Base-by-base conservation (phyloP, 2,888 invertebrate species). In the Euplagia quadripunctaria region DNA sequence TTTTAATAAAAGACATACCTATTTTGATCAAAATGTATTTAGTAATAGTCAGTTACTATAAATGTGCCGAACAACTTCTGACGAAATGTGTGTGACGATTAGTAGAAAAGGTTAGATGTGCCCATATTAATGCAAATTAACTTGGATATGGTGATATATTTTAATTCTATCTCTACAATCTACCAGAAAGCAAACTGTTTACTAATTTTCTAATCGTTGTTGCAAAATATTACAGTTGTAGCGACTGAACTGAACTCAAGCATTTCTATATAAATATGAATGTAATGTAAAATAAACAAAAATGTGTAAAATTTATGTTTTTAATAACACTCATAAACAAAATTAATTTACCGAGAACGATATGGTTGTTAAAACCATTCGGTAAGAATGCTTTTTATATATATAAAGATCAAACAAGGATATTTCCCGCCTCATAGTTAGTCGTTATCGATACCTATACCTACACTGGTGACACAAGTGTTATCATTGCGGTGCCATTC, bases 41-140 rank as follows among this genome's bases (percentile, higher is more conserved):
- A 16, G 61, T 61, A 61, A 31, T 61, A 31, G 61, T 14, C 61
- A 6, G 14, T 31, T 31, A 31, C 31, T 31, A 66, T 51, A 51
- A 41, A 58, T 49, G 42, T 41, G 49, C 65, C 49, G 41, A 67
- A 67, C 65, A 58, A 71, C 61, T 61, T 66, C 58, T 64, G 71
- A 31, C 68, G 68, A 71, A 66, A 71, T 66, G 66, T 61, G 49
- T 66, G 66, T 61, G 49, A 67, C 20, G 41, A 20, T 61, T 49
- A 64, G 20, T 20, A 52, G 67, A n/a, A 68, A 68, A 68, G 68
- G 68, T 63, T 68, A 72, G 17, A 64, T 51, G 68, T 55, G 52
- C 68, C 46, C 68, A 63, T 67, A 61, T 72, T 42, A 63, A 72
- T 67, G 66, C 49, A 66, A 71, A 66, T 65, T 64, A 71, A 17